Evolutionary conservation across 2,888 invertebrate genomes (phyloP).

Genomic region (Aphodius granarius): DNA sequence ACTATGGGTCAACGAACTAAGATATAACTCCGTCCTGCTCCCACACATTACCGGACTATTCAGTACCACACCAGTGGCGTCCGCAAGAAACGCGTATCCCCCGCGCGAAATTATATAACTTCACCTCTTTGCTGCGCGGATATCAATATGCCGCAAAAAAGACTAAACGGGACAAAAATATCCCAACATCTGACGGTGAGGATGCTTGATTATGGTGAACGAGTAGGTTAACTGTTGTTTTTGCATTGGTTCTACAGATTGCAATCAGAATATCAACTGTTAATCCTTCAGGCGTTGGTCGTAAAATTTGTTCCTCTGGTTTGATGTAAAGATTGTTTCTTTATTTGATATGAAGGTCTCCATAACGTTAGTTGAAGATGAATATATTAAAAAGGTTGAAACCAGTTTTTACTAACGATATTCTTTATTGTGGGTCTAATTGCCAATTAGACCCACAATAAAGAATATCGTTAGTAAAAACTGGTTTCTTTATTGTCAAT

Average conservation of each 20-base stretch:
- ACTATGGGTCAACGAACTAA: constrained; percentile 54
- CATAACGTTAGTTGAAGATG: too few species aligned
- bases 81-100: constrained; percentile 16
- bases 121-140: background rate
- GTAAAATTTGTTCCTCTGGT: background rate
- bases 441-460: too few species aligned
- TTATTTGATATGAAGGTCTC: too few species aligned
- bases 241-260: background rate
- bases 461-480: too few species aligned
- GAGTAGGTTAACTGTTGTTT: background rate
- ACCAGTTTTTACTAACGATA: too few species aligned
- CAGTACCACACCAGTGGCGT: constrained; percentile 37
- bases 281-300: background rate
- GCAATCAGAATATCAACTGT: background rate
- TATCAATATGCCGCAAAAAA: background rate
- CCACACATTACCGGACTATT: constrained; percentile 45
- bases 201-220: background rate
- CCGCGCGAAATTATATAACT: background rate
- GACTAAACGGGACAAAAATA: too few species aligned
- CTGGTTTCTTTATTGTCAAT: background rate
- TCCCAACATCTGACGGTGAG: background rate
- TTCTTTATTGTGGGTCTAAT: too few species aligned
- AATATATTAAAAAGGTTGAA: too few species aligned
- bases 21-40: constrained; percentile 52
- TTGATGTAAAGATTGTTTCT: background rate